Conservation (phyloP, 92 coral and sea anemone genomes). For the Siderastrea siderea region DNA sequence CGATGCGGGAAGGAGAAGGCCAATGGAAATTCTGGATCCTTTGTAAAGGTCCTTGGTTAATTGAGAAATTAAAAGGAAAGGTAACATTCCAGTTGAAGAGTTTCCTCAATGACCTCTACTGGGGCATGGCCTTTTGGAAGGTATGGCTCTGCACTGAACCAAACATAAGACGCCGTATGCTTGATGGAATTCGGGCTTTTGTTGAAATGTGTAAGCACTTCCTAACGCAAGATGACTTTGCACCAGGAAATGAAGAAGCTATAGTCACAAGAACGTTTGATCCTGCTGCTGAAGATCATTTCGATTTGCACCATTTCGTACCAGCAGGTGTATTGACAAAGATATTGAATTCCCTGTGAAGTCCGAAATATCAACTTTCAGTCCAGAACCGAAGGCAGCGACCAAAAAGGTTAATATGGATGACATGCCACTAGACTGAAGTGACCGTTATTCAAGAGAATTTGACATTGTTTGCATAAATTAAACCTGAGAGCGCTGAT, state of each 20-base stretch:
- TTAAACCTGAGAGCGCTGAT: no score
- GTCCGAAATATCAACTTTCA: no score
- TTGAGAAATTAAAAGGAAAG: neutral
- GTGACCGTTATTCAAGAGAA: neutral
- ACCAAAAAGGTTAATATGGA: no score
- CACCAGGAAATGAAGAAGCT: neutral
- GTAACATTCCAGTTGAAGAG: neutral
- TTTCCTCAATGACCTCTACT: neutral
- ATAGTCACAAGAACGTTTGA: neutral
- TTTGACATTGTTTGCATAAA: neutral
- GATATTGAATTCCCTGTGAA: no score
- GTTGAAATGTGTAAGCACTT: neutral
- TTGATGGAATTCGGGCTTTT: constrained; percentile 3
- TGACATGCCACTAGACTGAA: constrained; percentile 27
- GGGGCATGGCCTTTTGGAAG: neutral
- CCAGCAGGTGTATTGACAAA: neutral
- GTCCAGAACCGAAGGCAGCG: neutral
- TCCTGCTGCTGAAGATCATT: neutral
- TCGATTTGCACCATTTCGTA: neutral
- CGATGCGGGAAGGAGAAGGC: neutral
- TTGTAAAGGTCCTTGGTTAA: constrained; percentile 3
- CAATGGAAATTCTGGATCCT: neutral
- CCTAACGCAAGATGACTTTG: constrained; percentile 12
- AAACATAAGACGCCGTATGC: constrained; percentile 8
- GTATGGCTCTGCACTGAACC: neutral